A percentile compares a stretch with the other conserved stretches of the same genome.
phyloP scores from a whole-genome alignment of 2,797 vertebrate species.

The Menidia menidia region DNA sequence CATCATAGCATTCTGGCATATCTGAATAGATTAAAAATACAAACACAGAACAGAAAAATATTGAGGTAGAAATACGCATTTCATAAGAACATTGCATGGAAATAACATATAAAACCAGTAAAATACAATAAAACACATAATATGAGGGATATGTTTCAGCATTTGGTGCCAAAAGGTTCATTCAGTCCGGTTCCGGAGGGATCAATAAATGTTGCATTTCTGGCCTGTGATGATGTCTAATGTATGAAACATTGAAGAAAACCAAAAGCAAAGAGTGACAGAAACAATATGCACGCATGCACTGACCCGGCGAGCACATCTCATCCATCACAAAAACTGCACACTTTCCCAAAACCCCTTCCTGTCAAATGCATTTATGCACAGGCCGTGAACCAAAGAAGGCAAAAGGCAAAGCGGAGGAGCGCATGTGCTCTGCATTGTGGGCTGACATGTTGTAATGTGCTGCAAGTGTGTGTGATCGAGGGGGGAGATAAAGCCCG shows the following conservation, averaged over 20 bases:
- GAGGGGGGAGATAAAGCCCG: constrained; percentile 9
- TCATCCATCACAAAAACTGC: constrained; percentile 40
- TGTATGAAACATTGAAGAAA: neutral
- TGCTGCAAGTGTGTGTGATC: constrained; percentile 51
- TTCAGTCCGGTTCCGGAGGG: too few species aligned
- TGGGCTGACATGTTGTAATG: constrained; percentile 62
- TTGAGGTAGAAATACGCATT: too few species aligned
- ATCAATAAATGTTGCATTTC: neutral
- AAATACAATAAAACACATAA: too few species aligned
- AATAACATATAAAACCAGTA: too few species aligned
- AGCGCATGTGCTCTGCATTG: constrained; percentile 55
- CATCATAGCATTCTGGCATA: too few species aligned
- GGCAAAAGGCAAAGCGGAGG: constrained; percentile 37
- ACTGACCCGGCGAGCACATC: constrained; percentile 25
- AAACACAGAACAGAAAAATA: too few species aligned
- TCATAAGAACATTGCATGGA: too few species aligned
- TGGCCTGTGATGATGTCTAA: neutral
- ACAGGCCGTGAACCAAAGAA: constrained; percentile 20
- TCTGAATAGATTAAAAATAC: too few species aligned
- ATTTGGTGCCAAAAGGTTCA: too few species aligned
- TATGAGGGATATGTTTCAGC: too few species aligned
- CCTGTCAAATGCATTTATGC: constrained; percentile 46
- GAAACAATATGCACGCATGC: constrained; percentile 12
- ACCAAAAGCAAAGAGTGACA: neutral
- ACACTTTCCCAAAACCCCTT: constrained; percentile 47